These are phyloP conservation scores for Thryonomys swinderianus DNA, from an alignment of 2,113 vertebrate genomes.

Conservation along the genomic window DNA sequence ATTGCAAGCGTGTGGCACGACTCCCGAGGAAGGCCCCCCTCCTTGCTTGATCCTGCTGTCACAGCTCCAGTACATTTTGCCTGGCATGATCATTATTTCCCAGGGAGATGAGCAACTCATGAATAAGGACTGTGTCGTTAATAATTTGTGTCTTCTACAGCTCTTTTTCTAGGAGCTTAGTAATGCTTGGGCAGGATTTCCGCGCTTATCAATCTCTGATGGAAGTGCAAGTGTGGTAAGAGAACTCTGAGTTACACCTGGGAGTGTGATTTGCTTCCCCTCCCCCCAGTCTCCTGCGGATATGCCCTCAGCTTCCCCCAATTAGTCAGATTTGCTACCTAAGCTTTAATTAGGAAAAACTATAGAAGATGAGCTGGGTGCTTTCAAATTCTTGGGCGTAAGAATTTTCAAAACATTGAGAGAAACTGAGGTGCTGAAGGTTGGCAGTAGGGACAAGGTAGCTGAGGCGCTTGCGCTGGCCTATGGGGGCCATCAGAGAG, in stretches of 20 bases:
- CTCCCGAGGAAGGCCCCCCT: not conserved
- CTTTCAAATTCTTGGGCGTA: not conserved
- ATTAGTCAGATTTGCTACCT: not conserved
- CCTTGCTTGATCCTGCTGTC: not conserved
- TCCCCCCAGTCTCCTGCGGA: not conserved
- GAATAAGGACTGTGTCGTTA: not conserved
- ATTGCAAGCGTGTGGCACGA: not conserved
- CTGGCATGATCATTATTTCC: not conserved
- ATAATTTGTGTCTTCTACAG: not conserved
- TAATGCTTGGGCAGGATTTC: not conserved
- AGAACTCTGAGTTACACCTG: not conserved
- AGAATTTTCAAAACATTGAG: not conserved
- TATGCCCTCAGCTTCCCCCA: not conserved
- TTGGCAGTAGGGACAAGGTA: not conserved
- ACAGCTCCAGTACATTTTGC: not conserved
- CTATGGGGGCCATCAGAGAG: not conserved
- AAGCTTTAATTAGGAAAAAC: not conserved
- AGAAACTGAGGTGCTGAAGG: not conserved
- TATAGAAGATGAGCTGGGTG: not conserved
- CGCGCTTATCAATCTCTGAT: not conserved
- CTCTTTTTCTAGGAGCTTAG: not conserved
- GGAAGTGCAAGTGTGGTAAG: not conserved
- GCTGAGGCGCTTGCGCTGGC: not conserved
- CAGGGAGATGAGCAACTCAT: not conserved
- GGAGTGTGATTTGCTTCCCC: not conserved